Base-by-base conservation (phyloP, 2,113 vertebrate genomes). In the Petroica traversi region DNA sequence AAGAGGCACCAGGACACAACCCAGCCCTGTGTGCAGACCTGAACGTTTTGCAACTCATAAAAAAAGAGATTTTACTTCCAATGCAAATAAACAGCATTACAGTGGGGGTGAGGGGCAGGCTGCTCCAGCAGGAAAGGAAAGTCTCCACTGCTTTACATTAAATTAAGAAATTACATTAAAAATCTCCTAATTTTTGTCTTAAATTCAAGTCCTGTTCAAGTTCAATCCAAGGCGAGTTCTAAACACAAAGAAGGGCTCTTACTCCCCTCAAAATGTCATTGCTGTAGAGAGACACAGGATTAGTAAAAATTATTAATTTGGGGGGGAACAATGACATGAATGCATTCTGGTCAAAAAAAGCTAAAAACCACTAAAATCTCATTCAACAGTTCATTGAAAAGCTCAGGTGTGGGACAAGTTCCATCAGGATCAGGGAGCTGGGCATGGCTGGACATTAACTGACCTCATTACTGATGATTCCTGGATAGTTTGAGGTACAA, bases 1-100 rank as follows among this genome's bases (percentile, higher is more conserved):
- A 59, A 9, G 40, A 19, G 0, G 1, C 19, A 81, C 61, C 36
- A 34, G 3, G 3, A 28, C 11, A 48, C 45, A 59, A 1, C 24
- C 52, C 4, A 10, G 19, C 19, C 19, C 5, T 29, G 3, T 4
- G 4, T 11, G 31, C 38, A 74, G 12, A 26, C 16, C 29, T 57
- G 33, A 64, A 64, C 14, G 66, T 34, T 24, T 31, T 43, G 34
- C 25, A 71, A 19, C 14, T 52, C 8, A 2, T 2, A 77, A 12
- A 73, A 43, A 26, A 26, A 22, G 15, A 72, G 40, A 26, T 11
- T 28, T 55, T 6, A 12, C 12, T 41, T 63, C 19, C 36, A 83
- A 18, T 24, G 40, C 54, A 55, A 59, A 46, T 0, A 11, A 34
- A 17, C 17, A 17, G 25, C 14, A 49, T 64, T 51, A 5, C 5